phyloP scores from a whole-genome alignment of 2,888 invertebrate genomes.

The Eumacrocentrus americanus region DNA sequence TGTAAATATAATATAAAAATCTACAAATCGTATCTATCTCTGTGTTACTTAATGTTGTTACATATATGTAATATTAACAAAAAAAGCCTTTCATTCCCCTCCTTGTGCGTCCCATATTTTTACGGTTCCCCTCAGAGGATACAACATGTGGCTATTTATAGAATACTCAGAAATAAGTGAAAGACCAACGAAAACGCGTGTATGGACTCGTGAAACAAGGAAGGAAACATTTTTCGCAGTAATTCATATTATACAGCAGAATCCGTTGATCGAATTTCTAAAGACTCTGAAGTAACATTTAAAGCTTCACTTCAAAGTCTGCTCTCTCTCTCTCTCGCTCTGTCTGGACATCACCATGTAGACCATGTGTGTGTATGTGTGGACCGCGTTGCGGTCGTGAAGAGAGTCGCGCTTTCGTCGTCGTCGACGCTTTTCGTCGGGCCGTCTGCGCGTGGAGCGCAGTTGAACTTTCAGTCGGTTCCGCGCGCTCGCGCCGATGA shows the following conservation, averaged over 20 bases:
- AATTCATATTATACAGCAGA: neutral
- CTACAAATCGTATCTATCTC: neutral
- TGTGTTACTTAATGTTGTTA: neutral
- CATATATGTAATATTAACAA: neutral
- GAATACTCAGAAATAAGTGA: neutral
- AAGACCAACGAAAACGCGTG: neutral
- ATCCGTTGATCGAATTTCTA: neutral
- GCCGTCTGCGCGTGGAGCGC: neutral
- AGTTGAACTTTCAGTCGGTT: conserved; percentile 12
- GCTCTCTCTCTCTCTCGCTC: too few relatives aligned
- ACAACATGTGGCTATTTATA: neutral
- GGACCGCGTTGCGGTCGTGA: conserved; percentile 5
- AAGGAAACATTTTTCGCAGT: neutral
- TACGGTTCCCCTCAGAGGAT: neutral
- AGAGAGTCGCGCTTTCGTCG: conserved; percentile 1
- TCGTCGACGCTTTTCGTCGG: neutral
- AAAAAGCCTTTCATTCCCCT: neutral
- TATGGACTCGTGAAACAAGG: neutral
- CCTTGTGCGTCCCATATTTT: neutral
- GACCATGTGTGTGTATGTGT: neutral
- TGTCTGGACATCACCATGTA: neutral
- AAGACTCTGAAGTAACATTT: neutral
- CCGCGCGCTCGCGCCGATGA: conserved; percentile 17
- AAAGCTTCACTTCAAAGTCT: neutral
- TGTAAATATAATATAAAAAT: neutral